Conservation (phyloP, 2,797 vertebrate genomes). For the Scolopax bukidnonensis region DNA sequence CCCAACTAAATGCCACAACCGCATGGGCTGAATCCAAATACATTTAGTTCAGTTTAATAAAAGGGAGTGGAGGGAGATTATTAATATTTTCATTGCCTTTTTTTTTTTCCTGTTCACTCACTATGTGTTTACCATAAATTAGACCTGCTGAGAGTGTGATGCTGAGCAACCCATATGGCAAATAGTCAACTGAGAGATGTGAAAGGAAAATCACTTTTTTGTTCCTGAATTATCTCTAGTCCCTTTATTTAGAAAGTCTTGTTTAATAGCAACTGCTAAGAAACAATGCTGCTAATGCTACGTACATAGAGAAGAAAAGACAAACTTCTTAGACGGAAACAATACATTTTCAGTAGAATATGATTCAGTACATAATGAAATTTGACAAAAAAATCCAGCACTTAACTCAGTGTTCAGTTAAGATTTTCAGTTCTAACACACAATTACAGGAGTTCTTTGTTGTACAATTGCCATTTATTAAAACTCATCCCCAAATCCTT, state of each 20-base stretch:
- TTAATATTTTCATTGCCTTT: slow-evolving; percentile 22
- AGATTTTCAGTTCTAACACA: background rate
- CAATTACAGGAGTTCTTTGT: background rate
- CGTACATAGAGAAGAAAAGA: background rate
- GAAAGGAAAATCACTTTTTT: slow-evolving; percentile 73
- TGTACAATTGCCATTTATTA: background rate
- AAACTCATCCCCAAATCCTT: background rate
- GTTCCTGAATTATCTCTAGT: slow-evolving; percentile 68
- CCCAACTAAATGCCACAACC: background rate
- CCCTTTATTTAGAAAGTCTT: slow-evolving; percentile 46
- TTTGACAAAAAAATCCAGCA: background rate
- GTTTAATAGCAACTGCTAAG: slow-evolving; percentile 32
- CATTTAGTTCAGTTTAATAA: background rate
- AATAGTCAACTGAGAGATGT: slow-evolving; percentile 72
- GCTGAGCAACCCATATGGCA: slow-evolving; percentile 82
- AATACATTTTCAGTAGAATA: background rate
- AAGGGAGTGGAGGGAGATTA: background rate
- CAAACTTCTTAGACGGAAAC: background rate
- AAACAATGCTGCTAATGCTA: background rate
- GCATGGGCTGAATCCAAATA: background rate
- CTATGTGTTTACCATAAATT: slow-evolving; percentile 76
- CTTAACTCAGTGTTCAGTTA: background rate
- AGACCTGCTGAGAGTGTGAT: slow-evolving; percentile 75
- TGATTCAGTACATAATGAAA: background rate
- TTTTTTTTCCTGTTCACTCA: slow-evolving; percentile 28